A percentile compares a stretch with the other conserved stretches of the same genome.
Conservation (phyloP, 2,797 vertebrate species). For the Pseudopleuronectes americanus region DNA sequence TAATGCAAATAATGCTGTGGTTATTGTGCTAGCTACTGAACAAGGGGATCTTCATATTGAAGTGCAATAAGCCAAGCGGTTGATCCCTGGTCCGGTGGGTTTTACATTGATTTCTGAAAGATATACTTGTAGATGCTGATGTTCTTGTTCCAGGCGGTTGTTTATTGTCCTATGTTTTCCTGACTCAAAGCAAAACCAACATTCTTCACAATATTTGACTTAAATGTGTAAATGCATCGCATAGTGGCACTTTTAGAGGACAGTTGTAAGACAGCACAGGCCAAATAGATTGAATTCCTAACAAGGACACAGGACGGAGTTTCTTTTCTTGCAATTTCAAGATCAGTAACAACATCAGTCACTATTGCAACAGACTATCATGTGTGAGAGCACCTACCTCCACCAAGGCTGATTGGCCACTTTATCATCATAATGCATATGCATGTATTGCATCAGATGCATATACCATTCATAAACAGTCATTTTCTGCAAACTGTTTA, state of each 20-base stretch:
- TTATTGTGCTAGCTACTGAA: conserved; percentile 48
- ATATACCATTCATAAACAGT: no score
- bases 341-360: neutral
- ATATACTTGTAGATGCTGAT: conserved; percentile 29
- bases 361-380: neutral
- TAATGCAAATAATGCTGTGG: conserved; percentile 67
- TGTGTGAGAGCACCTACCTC: no score
- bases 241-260: neutral
- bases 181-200: conserved; percentile 17
- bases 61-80: conserved; percentile 48
- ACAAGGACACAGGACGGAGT: neutral
- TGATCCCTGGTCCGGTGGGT: conserved; percentile 47
- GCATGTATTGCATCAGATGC: no score
- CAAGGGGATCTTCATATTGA: conserved; percentile 47
- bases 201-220: conserved; percentile 2
- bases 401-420: no score
- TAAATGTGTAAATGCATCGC: neutral
- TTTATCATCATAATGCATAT: no score
- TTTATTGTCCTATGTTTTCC: conserved; percentile 49
- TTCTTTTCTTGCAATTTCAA: neutral
- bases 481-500: no score
- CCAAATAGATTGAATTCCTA: neutral
- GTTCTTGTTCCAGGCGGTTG: conserved; percentile 39
- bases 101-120: conserved; percentile 60
- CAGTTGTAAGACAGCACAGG: neutral